These are phyloP conservation scores for Drosophila orena DNA, from an alignment of 1,140 invertebrate species.

Conservation along the genomic window DNA sequence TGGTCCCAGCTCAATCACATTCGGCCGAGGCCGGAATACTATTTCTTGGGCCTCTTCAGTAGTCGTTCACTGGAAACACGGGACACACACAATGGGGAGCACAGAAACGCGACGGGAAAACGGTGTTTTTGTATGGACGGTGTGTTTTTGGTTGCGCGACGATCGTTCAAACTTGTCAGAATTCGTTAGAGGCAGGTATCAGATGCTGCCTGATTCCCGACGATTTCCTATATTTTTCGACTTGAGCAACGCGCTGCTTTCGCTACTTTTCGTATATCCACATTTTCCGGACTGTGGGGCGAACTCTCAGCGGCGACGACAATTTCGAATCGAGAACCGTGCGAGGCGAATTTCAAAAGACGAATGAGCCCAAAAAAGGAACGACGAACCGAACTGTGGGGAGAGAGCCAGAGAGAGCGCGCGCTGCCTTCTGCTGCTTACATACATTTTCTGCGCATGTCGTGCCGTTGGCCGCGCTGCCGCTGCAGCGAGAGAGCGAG, in stretches of 20 bases:
- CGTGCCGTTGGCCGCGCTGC: constrained; percentile 50
- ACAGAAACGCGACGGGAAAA: constrained; percentile 7
- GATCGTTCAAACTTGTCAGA: neutral
- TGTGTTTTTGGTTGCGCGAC: constrained; percentile 21
- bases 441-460: constrained; percentile 55
- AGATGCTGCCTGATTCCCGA: neutral
- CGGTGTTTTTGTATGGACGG: constrained; percentile 7
- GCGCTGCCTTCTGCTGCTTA: constrained; percentile 51
- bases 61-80: constrained; percentile 3
- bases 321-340: neutral
- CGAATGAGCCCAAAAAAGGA: constrained; percentile 9
- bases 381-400: constrained; percentile 1
- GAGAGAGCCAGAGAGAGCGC: constrained; percentile 10
- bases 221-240: neutral
- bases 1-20: constrained; percentile 2
- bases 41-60: neutral
- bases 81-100: constrained; percentile 4
- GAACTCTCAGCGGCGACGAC: neutral
- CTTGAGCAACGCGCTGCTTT: constrained; percentile 1
- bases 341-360: constrained; percentile 1
- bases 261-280: constrained; percentile 15
- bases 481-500: constrained; percentile 15
- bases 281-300: constrained; percentile 7
- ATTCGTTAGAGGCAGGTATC: neutral
- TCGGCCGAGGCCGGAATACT: constrained; percentile 5